Conservation (phyloP, 2,113 vertebrate species). For the Lichenostomus cassidix region DNA sequence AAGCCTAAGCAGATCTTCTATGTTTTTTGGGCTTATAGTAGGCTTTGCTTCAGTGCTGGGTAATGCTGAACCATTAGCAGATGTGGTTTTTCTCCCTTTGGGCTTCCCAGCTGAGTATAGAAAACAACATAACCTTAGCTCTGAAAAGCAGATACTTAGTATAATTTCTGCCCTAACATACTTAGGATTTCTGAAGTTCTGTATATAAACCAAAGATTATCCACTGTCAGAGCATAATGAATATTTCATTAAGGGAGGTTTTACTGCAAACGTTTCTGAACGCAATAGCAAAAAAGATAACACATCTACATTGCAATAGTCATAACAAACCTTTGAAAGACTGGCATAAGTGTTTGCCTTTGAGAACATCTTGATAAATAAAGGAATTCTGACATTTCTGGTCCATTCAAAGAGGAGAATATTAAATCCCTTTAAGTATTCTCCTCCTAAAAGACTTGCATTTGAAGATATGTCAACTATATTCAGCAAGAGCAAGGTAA, state of each 20-base stretch:
- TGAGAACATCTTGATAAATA: not conserved
- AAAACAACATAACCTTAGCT: not conserved
- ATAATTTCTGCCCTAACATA: not conserved
- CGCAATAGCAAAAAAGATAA: not conserved
- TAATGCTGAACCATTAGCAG: not conserved
- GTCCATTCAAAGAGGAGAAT: not conserved
- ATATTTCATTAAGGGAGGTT: not conserved
- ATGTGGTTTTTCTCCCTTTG: not conserved
- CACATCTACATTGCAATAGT: not conserved
- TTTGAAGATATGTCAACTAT: conserved; percentile 7
- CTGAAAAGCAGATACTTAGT: not conserved
- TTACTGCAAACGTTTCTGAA: conserved; percentile 10
- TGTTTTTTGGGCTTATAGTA: not conserved
- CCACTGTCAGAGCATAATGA: not conserved
- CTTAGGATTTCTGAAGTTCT: not conserved
- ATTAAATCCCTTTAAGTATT: not conserved
- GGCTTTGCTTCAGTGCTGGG: not conserved
- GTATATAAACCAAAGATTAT: not conserved
- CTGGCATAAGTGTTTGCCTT: not conserved
- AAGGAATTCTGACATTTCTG: conserved; percentile 19
- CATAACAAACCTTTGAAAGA: not conserved
- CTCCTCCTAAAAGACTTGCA: not conserved
- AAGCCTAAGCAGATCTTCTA: not conserved
- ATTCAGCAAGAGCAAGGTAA: not conserved
- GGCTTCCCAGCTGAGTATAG: not conserved